Evolutionary conservation across 2,888 invertebrate species (phyloP), one percentile per base, ranked within the genome.

Genomic region (Caenorhabditis sp.): DNA sequence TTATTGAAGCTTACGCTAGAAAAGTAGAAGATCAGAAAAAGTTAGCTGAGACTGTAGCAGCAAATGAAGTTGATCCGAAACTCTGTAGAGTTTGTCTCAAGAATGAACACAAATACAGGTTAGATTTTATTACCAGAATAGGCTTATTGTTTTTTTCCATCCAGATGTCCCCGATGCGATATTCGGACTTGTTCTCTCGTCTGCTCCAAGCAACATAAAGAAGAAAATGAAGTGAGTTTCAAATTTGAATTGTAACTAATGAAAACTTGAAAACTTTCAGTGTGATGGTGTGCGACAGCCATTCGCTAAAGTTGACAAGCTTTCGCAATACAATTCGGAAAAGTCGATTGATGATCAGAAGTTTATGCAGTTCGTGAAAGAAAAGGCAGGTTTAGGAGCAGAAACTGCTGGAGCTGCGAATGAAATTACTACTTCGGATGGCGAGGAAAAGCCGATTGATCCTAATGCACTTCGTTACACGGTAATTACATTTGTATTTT

Each of bases 181-280:
- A 24, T 82, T 9, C 82, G 88, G 4, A 85, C 87, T 5, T 90
- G 90, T 65, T 89, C 88, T 3, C 69, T 90, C 0, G 82, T 70
- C 5, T 90, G 90, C 70, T 85, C 83, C 8, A 89, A 88, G 60
- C 60, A 82, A 24, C 90, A 90, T 77, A 90, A 90, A 74, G 80
- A 61, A 11, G 83, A 82, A 4, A 72, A 79, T 15, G 60, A 85
- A 15, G 89, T 87, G 24, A 72, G 81, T 67, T 50, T 53, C 62
- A n/a, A 15, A 32, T 18, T 32, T 51, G 1, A 18, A 28, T 6
- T 44, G 50, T 11, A 32, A 53, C 24, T 28, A 8, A n/a, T 4
- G 0, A 18, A 8, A n/a, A n/a, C n/a, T n/a, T n/a, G n/a, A n/a
- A n/a, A 13, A 11, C 37, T 67, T 86, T 83, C 50, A 89, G 88